A percentile compares a stretch with the other conserved stretches of the same genome.
phyloP scores from a whole-genome alignment of 1,140 invertebrate species.

The Limonius californicus region DNA sequence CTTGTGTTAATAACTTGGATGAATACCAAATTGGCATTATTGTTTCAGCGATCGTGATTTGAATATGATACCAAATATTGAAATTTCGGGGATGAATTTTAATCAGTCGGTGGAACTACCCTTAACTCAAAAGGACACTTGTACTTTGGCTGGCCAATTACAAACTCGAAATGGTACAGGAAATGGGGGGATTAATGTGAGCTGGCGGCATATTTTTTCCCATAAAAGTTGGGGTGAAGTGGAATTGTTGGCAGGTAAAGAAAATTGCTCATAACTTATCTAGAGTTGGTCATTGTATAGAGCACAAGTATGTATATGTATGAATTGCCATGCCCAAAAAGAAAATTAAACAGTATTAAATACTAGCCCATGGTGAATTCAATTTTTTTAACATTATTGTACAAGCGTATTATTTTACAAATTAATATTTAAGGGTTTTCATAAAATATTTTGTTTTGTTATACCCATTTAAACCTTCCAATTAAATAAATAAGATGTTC shows the following conservation, averaged over 20 bases:
- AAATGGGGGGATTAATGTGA: constrained; percentile 67
- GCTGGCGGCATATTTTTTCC: constrained; percentile 71
- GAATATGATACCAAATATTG: constrained; percentile 67
- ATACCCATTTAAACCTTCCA: too few species aligned
- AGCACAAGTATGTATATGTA: too few species aligned
- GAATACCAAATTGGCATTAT: not conserved
- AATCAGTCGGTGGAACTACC: constrained; percentile 91
- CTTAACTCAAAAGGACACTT: constrained; percentile 77
- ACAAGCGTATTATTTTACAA: too few species aligned
- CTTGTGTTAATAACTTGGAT: not conserved
- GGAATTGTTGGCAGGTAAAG: constrained; percentile 65
- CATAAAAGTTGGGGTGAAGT: constrained; percentile 82
- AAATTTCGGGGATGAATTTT: constrained; percentile 88
- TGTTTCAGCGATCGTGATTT: not conserved
- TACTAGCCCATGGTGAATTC: too few species aligned
- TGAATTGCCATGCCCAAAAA: too few species aligned
- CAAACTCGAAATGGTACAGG: constrained; percentile 84
- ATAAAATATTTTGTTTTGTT: too few species aligned
- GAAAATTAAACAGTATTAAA: too few species aligned
- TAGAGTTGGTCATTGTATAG: too few species aligned
- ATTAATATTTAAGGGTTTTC: too few species aligned
- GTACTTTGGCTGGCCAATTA: constrained; percentile 74
- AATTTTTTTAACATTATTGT: too few species aligned
- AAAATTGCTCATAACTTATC: too few species aligned
- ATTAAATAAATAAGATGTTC: too few species aligned